These are phyloP conservation scores for Cryptosula pallasiana DNA, from an alignment of 2,888 invertebrate species.

Conservation along the genomic window DNA sequence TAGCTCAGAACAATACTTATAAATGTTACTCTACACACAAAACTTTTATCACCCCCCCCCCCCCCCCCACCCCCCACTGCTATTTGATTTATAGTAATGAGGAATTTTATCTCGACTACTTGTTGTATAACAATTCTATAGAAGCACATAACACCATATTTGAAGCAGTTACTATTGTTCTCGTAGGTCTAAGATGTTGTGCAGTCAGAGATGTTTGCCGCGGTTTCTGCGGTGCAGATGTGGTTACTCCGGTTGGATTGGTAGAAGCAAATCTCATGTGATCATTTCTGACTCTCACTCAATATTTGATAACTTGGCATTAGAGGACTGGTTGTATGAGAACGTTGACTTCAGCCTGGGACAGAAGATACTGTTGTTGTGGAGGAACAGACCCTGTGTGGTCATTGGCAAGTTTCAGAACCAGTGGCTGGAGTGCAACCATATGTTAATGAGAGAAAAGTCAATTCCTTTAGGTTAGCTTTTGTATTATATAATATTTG, in stretches of 20 bases:
- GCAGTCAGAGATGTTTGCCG: neutral
- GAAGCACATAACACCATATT: too few relatives aligned
- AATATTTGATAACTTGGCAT: slow-evolving; percentile 84
- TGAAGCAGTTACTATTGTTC: too few relatives aligned
- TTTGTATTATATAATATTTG: slow-evolving; percentile 62
- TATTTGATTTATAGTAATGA: too few relatives aligned
- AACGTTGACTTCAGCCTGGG: slow-evolving; percentile 77
- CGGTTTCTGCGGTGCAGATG: neutral
- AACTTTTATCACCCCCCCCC: too few relatives aligned
- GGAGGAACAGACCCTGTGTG: slow-evolving; percentile 89
- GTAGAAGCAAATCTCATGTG: slow-evolving; percentile 32
- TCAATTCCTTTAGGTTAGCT: neutral
- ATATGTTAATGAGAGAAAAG: slow-evolving; percentile 41
- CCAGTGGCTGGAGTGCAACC: slow-evolving; percentile 86
- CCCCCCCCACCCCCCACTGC: too few relatives aligned
- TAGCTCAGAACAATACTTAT: too few relatives aligned
- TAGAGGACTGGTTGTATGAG: slow-evolving; percentile 92
- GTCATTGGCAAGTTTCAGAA: slow-evolving; percentile 96
- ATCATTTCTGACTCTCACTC: slow-evolving; percentile 77
- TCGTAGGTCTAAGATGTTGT: too few relatives aligned
- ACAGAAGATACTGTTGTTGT: slow-evolving; percentile 75
- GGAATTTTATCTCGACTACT: too few relatives aligned
- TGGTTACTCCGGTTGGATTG: neutral
- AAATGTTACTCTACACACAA: too few relatives aligned
- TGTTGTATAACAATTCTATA: too few relatives aligned